These are phyloP conservation scores for Zaprionus obscuricornis DNA, from an alignment of 2,888 invertebrate genomes.

Conservation along the genomic window DNA sequence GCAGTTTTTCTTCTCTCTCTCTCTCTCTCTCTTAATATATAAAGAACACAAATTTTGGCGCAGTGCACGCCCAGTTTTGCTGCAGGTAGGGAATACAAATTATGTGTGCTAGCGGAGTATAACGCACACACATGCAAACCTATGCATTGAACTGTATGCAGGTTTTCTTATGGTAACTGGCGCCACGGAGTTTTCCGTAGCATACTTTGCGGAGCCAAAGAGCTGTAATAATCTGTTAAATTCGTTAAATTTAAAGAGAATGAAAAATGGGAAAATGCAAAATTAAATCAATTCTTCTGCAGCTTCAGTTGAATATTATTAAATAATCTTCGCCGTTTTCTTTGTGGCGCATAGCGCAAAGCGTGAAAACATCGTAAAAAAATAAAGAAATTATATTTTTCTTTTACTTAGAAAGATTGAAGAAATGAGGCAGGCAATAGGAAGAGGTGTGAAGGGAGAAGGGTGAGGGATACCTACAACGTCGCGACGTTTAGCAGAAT, in stretches of 20 bases:
- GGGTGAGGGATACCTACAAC: slow-evolving; percentile 9
- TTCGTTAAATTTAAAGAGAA: neutral
- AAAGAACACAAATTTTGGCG: slow-evolving; percentile 3
- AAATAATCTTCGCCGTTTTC: slow-evolving; percentile 7
- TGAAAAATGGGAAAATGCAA: slow-evolving; percentile 6
- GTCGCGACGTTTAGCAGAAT: slow-evolving; percentile 53
- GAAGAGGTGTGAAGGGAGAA: neutral
- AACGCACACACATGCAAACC: slow-evolving; percentile 15
- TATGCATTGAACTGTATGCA: slow-evolving; percentile 1
- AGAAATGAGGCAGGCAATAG: neutral
- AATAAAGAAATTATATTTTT: slow-evolving; percentile 50
- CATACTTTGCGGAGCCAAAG: slow-evolving; percentile 27
- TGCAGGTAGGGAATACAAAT: slow-evolving; percentile 41
- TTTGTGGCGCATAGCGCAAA: slow-evolving; percentile 27
- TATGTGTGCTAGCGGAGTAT: slow-evolving; percentile 35
- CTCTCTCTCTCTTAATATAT: neutral
- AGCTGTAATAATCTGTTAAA: neutral
- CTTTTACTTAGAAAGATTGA: neutral
- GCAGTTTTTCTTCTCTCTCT: neutral
- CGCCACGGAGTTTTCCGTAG: slow-evolving; percentile 3
- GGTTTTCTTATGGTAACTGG: neutral
- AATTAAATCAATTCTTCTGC: slow-evolving; percentile 9
- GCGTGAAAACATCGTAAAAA: slow-evolving; percentile 61
- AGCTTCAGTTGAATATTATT: slow-evolving; percentile 14
- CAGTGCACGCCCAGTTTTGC: slow-evolving; percentile 28